A percentile compares a stretch with the other conserved stretches of the same genome.
Evolutionary conservation across 2,113 vertebrate species (phyloP).

Genomic region (Caracal caracal): DNA sequence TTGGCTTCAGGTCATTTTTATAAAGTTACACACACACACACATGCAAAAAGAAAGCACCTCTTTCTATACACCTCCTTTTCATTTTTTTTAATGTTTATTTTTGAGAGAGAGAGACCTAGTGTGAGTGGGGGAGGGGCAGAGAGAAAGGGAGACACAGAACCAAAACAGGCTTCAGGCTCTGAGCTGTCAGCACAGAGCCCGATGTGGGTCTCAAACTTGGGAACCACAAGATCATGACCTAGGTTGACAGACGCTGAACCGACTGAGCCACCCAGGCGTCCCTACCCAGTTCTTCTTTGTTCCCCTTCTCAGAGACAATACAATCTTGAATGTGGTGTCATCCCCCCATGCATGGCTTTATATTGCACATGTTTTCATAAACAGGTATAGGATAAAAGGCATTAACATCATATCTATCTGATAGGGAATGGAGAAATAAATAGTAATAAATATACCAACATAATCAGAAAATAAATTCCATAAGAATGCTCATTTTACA

Average conservation of each 20-base stretch:
- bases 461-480: neutral
- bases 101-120: no score
- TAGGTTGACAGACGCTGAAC: no score
- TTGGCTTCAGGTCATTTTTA: neutral
- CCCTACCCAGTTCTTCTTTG: no score
- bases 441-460: neutral
- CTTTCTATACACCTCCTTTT: neutral
- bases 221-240: no score
- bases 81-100: no score
- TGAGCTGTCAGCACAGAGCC: no score
- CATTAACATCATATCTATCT: neutral
- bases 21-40: neutral
- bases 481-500: neutral
- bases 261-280: no score
- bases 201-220: no score
- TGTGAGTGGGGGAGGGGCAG: no score
- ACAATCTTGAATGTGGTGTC: neutral
- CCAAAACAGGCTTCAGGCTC: no score
- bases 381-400: neutral
- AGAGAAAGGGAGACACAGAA: no score
- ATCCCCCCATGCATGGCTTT: neutral
- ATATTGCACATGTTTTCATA: neutral
- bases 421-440: neutral
- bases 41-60: neutral
- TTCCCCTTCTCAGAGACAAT: neutral